Conservation (phyloP, 92 coral and sea anemone species). For the Nematostella vectensis region DNA sequence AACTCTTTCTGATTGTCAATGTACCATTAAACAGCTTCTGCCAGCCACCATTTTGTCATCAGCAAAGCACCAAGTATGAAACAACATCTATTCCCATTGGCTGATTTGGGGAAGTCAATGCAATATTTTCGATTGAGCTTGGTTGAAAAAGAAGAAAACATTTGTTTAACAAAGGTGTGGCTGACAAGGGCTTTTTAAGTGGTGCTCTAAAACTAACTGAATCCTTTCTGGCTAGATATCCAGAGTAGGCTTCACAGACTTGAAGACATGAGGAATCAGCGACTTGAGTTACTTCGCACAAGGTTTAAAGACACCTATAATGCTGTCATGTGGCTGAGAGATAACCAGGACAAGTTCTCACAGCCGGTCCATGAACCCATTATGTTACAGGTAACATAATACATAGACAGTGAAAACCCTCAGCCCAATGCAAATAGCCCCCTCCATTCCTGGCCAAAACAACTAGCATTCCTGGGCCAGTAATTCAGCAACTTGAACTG, state of each 20-base stretch:
- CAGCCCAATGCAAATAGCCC: neutral
- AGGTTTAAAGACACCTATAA: constrained; percentile 69
- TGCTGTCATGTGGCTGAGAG: constrained; percentile 97
- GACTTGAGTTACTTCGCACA: constrained; percentile 61
- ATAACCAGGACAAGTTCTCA: constrained; percentile 66
- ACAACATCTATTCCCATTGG: too few relatives aligned
- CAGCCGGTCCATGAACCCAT: constrained; percentile 78
- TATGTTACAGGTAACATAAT: constrained; percentile 72
- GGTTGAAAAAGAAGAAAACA: too few relatives aligned
- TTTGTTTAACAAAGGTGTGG: too few relatives aligned
- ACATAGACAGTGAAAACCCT: too few relatives aligned
- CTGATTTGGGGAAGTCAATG: too few relatives aligned
- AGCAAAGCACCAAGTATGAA: neutral
- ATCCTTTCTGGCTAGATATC: constrained; percentile 56
- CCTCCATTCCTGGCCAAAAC: neutral
- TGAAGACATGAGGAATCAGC: constrained; percentile 87
- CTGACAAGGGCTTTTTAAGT: too few relatives aligned
- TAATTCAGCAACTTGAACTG: too few relatives aligned
- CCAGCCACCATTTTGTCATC: too few relatives aligned
- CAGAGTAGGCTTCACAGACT: constrained; percentile 54
- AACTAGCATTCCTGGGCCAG: neutral
- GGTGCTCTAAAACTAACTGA: too few relatives aligned
- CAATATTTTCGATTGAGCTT: too few relatives aligned
- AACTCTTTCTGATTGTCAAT: too few relatives aligned
- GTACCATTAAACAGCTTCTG: too few relatives aligned